Evolutionary conservation across 2,888 invertebrate genomes (phyloP).

Genomic region (Luffia ferchaultella): DNA sequence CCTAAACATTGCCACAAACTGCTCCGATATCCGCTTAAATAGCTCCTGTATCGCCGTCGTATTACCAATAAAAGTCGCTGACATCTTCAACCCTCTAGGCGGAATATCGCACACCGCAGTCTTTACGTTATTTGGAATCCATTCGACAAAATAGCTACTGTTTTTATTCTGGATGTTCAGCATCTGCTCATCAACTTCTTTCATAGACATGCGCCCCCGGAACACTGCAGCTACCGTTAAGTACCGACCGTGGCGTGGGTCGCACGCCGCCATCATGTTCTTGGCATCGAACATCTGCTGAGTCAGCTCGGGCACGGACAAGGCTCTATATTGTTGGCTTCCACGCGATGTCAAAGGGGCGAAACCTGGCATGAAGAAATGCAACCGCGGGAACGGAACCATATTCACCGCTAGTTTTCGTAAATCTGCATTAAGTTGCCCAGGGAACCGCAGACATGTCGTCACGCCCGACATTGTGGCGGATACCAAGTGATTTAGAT

Average conservation of each 20-base stretch:
- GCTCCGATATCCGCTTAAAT: slow-evolving; percentile 86
- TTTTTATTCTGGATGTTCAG: slow-evolving; percentile 81
- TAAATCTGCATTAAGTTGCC: slow-evolving; percentile 53
- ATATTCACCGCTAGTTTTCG: slow-evolving; percentile 54
- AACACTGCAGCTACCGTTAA: slow-evolving; percentile 90
- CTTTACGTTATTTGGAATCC: slow-evolving; percentile 83
- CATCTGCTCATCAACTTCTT: slow-evolving; percentile 86
- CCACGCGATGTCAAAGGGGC: slow-evolving; percentile 82
- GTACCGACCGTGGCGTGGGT: slow-evolving; percentile 89
- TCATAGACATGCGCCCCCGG: slow-evolving; percentile 92
- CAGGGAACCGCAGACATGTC: slow-evolving; percentile 75
- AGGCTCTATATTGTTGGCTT: slow-evolving; percentile 86
- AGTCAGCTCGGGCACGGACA: slow-evolving; percentile 92
- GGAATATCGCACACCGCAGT: slow-evolving; percentile 85
- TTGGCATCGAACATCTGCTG: slow-evolving; percentile 70
- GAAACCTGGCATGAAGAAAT: slow-evolving; percentile 66
- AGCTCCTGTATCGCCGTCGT: slow-evolving; percentile 87
- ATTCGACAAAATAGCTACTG: slow-evolving; percentile 80
- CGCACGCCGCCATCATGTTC: slow-evolving; percentile 91
- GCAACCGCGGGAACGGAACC: slow-evolving; percentile 72
- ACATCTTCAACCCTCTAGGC: slow-evolving; percentile 79
- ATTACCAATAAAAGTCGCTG: slow-evolving; percentile 88
- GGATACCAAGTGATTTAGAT: slow-evolving; percentile 84
- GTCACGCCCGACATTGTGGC: slow-evolving; percentile 89
- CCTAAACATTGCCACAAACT: slow-evolving; percentile 93